These are phyloP conservation scores for Nycticebus coucang DNA, from an alignment of 2,113 vertebrate species.

Conservation along the genomic window DNA sequence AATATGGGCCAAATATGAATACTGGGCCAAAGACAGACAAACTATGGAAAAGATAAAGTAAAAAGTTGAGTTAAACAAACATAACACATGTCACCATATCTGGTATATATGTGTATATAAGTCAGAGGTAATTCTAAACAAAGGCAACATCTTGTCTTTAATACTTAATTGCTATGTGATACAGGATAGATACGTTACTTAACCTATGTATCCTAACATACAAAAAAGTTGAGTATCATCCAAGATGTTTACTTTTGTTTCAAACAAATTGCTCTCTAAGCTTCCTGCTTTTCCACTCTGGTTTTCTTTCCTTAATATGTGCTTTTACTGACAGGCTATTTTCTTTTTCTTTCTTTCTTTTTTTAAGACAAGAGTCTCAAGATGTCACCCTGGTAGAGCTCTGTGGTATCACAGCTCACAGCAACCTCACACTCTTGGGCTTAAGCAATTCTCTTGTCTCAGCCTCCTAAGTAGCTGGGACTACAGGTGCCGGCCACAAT, in stretches of 20 bases:
- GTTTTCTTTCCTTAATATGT: constrained; percentile 2
- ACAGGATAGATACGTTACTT: not conserved
- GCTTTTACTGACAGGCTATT: not conserved
- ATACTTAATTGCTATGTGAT: not conserved
- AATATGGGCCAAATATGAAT: not conserved
- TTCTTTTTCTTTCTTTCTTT: too few species aligned
- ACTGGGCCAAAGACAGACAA: not conserved
- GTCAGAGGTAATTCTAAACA: not conserved
- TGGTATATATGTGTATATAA: not conserved
- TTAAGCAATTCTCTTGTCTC: too few species aligned
- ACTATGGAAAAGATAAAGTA: not conserved
- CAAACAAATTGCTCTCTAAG: not conserved
- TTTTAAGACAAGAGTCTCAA: too few species aligned
- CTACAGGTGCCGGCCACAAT: too few species aligned
- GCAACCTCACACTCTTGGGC: too few species aligned
- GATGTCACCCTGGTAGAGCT: too few species aligned
- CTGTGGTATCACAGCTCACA: too few species aligned
- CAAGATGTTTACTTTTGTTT: not conserved
- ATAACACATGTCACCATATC: not conserved
- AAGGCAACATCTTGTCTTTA: not conserved
- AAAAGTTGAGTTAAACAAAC: not conserved
- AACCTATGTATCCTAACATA: not conserved
- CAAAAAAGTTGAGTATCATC: not conserved
- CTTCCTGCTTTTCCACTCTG: not conserved
- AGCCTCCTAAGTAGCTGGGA: too few species aligned